phyloP scores from a whole-genome alignment of 2,797 vertebrate species.

The Poeciliopsis turneri region DNA sequence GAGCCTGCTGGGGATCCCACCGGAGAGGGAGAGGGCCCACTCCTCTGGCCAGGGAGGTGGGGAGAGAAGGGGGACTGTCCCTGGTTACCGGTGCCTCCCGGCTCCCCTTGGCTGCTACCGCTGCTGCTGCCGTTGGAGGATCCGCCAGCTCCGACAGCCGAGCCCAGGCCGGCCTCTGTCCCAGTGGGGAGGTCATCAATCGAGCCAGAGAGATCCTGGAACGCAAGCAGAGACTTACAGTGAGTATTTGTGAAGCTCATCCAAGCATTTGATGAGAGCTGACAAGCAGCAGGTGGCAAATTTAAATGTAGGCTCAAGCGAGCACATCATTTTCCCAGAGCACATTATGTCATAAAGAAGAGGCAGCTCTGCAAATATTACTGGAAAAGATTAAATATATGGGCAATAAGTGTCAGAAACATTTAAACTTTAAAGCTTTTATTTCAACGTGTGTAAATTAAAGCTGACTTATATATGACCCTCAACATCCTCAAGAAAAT shows the following conservation, averaged over 20 bases:
- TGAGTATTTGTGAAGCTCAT: slow-evolving; percentile 49
- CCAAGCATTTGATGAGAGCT: slow-evolving; percentile 47
- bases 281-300: slow-evolving; percentile 48
- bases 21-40: slow-evolving; percentile 91
- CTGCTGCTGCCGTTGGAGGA: slow-evolving; percentile 79
- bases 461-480: slow-evolving; percentile 21
- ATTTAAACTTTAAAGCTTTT: background rate
- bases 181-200: slow-evolving; percentile 96
- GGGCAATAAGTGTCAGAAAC: slow-evolving; percentile 5
- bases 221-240: slow-evolving; percentile 38
- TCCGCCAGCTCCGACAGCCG: slow-evolving; percentile 85
- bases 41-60: slow-evolving; percentile 89
- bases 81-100: slow-evolving; percentile 83
- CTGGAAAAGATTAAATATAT: slow-evolving; percentile 8
- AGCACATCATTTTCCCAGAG: slow-evolving; percentile 16
- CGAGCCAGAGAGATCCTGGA: slow-evolving; percentile 94
- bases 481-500: slow-evolving; percentile 12
- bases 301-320: slow-evolving; percentile 36
- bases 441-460: background rate
- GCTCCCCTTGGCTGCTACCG: slow-evolving; percentile 88
- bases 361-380: slow-evolving; percentile 2
- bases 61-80: slow-evolving; percentile 95
- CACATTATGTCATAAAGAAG: slow-evolving; percentile 22
- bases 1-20: slow-evolving; percentile 93
- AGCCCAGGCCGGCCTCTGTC: slow-evolving; percentile 90